Conservation (phyloP, 1,140 invertebrate genomes). For the Bombus huntii region DNA sequence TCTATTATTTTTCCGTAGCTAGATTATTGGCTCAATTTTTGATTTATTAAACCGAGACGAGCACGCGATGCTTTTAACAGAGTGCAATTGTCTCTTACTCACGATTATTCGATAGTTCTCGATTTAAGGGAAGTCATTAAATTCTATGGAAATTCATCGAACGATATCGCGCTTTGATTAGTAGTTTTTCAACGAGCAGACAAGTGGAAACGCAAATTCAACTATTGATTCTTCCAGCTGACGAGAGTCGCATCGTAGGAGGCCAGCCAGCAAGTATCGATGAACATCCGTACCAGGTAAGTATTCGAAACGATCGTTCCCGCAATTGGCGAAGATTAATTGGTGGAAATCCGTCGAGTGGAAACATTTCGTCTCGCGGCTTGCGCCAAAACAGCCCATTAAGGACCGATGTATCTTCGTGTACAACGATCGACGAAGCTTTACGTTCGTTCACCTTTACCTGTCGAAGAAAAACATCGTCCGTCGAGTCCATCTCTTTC, state of each 20-base stretch:
- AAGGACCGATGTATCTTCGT: not conserved
- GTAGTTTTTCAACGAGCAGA: conserved; percentile 24
- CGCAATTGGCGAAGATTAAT: conserved; percentile 12
- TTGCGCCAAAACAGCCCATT: not conserved
- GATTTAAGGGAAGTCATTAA: conserved; percentile 15
- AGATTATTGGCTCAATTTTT: not conserved
- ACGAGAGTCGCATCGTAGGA: conserved; percentile 73
- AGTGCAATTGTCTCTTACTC: not conserved
- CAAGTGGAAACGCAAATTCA: conserved; percentile 43
- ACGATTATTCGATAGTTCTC: not conserved
- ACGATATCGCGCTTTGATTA: conserved; percentile 25
- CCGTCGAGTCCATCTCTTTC: not conserved
- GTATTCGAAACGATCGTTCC: conserved; percentile 56
- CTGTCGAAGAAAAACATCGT: too few species aligned
- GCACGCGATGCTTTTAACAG: not conserved
- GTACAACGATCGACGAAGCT: not conserved
- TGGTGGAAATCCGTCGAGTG: conserved; percentile 18
- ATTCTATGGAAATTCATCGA: not conserved
- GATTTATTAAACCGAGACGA: not conserved
- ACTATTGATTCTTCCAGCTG: conserved; percentile 52
- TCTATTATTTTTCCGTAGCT: not conserved
- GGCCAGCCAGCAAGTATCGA: conserved; percentile 70
- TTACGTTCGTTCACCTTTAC: not conserved
- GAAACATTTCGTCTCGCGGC: conserved; percentile 17
- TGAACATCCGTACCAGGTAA: conserved; percentile 74